A percentile compares a stretch with the other conserved stretches of the same genome.
Conservation (phyloP, 2,113 vertebrate species). For the Hystrix brachyura region DNA sequence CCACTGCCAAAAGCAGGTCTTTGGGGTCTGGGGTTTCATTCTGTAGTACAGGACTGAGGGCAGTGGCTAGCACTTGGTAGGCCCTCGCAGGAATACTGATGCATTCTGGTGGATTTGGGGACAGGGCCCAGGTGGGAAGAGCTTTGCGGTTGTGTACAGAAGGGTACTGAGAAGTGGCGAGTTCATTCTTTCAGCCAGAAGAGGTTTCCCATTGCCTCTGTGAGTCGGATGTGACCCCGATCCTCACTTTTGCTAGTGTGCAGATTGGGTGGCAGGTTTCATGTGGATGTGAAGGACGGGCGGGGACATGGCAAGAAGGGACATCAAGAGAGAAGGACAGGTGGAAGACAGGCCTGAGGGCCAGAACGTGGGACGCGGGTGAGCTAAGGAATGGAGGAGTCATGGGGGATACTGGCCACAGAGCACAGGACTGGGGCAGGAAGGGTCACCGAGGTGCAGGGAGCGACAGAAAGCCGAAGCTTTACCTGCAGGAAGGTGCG, state of each 20-base stretch:
- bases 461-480: too few relatives aligned
- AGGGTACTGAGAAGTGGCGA: neutral
- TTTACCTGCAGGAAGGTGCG: constrained; percentile 90
- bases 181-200: neutral
- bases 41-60: neutral
- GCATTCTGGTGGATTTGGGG: neutral
- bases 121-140: neutral
- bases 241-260: neutral
- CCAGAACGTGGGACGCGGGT: neutral
- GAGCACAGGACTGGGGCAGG: neutral
- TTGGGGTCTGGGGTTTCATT: neutral
- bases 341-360: neutral
- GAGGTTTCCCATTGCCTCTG: neutral
- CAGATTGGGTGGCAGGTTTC: neutral
- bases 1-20: neutral
- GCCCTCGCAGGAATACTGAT: too few relatives aligned
- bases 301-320: neutral
- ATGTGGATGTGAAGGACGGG: neutral
- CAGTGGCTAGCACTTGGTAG: too few relatives aligned
- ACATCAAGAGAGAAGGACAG: neutral
- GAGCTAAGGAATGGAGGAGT: neutral
- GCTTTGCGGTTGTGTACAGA: neutral
- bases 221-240: too few relatives aligned
- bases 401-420: too few relatives aligned
- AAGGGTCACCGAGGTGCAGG: neutral